Base-by-base conservation (phyloP, 2,888 invertebrate species). In the Macrophya alboannulata region DNA sequence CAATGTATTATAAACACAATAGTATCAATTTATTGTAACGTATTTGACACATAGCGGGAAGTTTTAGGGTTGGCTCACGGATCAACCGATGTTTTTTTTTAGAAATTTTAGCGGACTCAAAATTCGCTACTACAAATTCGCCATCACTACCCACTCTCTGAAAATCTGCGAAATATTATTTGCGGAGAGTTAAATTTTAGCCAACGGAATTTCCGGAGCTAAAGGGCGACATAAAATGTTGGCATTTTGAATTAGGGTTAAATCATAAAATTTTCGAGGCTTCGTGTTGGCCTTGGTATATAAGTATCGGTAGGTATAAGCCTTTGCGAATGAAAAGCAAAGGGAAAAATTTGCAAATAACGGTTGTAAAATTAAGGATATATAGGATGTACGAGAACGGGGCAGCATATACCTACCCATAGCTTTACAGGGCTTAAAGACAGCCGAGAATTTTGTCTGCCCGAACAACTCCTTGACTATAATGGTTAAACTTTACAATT, bases 231-330 rank as follows among this genome's bases (percentile, higher is more conserved):
- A 74, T 74, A 74, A 74, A 77, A 51, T 51, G 31, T 77, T 77
- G n/a, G 91, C 91, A 92, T 92, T 91, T 92, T 91, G 91, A 92
- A 93, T 92, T 91, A 91, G 92, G 92, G 92, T 92, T 92, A 92
- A 92, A 92, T 91, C 91, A 88, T 92, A 91, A 92, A 91, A 90
- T 68, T 25, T 88, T 87, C 87, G 87, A 89, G 62, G 62, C 21
- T 43, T 21, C 88, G 88, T 87, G 12, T 86, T 86, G 87, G 62
- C 89, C 90, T 90, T 90, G 90, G 86, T 81, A 85, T 84, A 86
- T 86, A 59, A 59, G 31, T 81, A 86, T 86, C 84, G 43, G 71
- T 87, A 90, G 43, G 71, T 87, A n/a, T n/a, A 90, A 92, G 91
- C 91, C 91, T 91, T 91, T 92, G 91, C 89, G 86, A 89, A 89